These are phyloP conservation scores for Brachyalestes nurse DNA, from an alignment of 2,797 vertebrate species.

Conservation along the genomic window DNA sequence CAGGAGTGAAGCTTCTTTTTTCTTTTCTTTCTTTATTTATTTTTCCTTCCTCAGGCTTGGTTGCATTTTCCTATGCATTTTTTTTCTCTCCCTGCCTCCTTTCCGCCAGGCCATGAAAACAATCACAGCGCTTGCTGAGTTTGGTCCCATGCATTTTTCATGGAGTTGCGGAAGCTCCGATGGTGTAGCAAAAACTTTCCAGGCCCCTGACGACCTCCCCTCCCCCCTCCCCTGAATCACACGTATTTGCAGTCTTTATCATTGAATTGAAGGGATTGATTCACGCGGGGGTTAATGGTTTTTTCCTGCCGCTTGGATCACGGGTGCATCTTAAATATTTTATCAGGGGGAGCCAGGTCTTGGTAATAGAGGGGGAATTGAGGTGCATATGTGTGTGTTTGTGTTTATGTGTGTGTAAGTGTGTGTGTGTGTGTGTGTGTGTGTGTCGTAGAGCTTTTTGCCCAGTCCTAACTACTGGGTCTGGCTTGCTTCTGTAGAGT, in stretches of 20 bases:
- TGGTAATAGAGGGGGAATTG: conserved; percentile 56
- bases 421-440: too few species aligned
- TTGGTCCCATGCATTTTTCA: conserved; percentile 77
- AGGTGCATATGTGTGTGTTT: not conserved
- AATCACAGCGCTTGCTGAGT: conserved; percentile 68
- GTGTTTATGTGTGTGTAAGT: not conserved
- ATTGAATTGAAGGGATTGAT: conserved; percentile 78
- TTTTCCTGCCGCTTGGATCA: conserved; percentile 79
- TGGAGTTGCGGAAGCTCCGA: conserved; percentile 50
- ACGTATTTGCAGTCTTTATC: conserved; percentile 68
- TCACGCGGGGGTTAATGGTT: conserved; percentile 73
- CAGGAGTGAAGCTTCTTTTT: conserved; percentile 10
- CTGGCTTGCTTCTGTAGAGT: conserved; percentile 7
- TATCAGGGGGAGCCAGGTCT: conserved; percentile 74
- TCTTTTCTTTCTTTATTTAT: not conserved
- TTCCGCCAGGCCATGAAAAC: conserved; percentile 72
- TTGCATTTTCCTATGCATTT: conserved; percentile 41
- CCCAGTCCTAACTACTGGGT: not conserved
- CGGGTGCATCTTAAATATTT: conserved; percentile 79
- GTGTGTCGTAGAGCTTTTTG: not conserved
- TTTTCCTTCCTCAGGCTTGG: not conserved
- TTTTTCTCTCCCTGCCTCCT: conserved; percentile 58
- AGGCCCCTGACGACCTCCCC: conserved; percentile 25
- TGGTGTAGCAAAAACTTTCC: conserved; percentile 62
- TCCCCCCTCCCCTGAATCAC: conserved; percentile 3